A percentile compares a stretch with the other conserved stretches of the same genome.
These are phyloP conservation scores for Diarsia brunnea DNA, from an alignment of 2,888 invertebrate genomes.

Conservation along the genomic window DNA sequence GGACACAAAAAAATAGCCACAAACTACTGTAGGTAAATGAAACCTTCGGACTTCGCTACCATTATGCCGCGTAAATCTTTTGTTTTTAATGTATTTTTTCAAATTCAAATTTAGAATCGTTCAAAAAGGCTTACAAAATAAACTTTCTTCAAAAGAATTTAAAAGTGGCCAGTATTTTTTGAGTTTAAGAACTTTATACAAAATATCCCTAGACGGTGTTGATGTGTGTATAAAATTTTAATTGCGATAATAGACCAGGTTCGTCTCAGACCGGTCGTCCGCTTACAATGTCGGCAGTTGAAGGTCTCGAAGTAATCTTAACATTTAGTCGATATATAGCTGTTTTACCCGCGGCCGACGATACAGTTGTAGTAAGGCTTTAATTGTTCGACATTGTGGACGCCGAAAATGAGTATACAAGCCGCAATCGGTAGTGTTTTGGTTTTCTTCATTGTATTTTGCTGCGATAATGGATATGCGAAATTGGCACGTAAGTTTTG, in stretches of 20 bases:
- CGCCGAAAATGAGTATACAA: slow-evolving; percentile 75
- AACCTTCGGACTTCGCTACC: too few relatives aligned
- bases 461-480: slow-evolving; percentile 73
- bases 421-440: slow-evolving; percentile 66
- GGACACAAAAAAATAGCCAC: too few relatives aligned
- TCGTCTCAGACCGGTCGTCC: slow-evolving; percentile 61
- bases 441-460: slow-evolving; percentile 70
- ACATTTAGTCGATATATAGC: slow-evolving; percentile 82
- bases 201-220: too few relatives aligned
- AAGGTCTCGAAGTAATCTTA: slow-evolving; percentile 78
- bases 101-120: too few relatives aligned
- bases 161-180: too few relatives aligned
- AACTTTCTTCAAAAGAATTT: too few relatives aligned
- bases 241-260: slow-evolving; percentile 53
- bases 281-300: slow-evolving; percentile 69
- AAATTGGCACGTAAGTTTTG: slow-evolving; percentile 82
- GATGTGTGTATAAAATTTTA: too few relatives aligned
- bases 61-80: too few relatives aligned
- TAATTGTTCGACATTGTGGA: slow-evolving; percentile 73
- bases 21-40: too few relatives aligned
- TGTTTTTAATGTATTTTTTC: too few relatives aligned
- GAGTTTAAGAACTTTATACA: too few relatives aligned
- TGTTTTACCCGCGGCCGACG: slow-evolving; percentile 71
- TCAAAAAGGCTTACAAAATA: too few relatives aligned
- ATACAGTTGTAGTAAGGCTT: slow-evolving; percentile 75